Evolutionary conservation across 2,888 invertebrate genomes (phyloP).

Genomic region (Lithophane ornitopus): DNA sequence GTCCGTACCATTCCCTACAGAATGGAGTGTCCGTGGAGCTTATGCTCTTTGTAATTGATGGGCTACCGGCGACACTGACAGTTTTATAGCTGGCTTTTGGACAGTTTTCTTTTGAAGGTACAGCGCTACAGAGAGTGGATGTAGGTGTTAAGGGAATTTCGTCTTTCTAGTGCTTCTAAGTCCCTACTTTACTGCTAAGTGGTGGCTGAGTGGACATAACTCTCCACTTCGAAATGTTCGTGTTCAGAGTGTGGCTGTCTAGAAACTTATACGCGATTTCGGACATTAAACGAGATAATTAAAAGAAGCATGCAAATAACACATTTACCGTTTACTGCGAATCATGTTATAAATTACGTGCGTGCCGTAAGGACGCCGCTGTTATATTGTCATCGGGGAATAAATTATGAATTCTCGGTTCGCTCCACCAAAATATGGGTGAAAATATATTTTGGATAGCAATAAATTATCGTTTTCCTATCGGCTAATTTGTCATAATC

Average conservation of each 20-base stretch:
- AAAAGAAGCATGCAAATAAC: slow-evolving; percentile 45
- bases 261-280: slow-evolving; percentile 13
- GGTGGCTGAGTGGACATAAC: slow-evolving; percentile 27
- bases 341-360: slow-evolving; percentile 47
- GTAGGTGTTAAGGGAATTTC: slow-evolving; percentile 48
- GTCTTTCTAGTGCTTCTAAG: slow-evolving; percentile 32
- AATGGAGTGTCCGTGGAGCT: slow-evolving; percentile 64
- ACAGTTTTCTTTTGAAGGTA: slow-evolving; percentile 58
- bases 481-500: slow-evolving; percentile 58
- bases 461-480: slow-evolving; percentile 61
- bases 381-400: slow-evolving; percentile 54
- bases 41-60: slow-evolving; percentile 68
- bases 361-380: slow-evolving; percentile 44
- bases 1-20: slow-evolving; percentile 58
- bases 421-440: slow-evolving; percentile 36
- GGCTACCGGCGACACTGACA: slow-evolving; percentile 59
- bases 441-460: slow-evolving; percentile 58
- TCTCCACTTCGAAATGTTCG: slow-evolving; percentile 4
- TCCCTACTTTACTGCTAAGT: slow-evolving; percentile 39
- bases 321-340: slow-evolving; percentile 34
- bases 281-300: slow-evolving; percentile 31
- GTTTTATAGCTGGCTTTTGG: slow-evolving; percentile 65
- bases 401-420: slow-evolving; percentile 53
- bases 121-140: slow-evolving; percentile 40
- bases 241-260: background rate